phyloP scores from a whole-genome alignment of 2,888 invertebrate genomes.

The Notocelia uddmanniana region DNA sequence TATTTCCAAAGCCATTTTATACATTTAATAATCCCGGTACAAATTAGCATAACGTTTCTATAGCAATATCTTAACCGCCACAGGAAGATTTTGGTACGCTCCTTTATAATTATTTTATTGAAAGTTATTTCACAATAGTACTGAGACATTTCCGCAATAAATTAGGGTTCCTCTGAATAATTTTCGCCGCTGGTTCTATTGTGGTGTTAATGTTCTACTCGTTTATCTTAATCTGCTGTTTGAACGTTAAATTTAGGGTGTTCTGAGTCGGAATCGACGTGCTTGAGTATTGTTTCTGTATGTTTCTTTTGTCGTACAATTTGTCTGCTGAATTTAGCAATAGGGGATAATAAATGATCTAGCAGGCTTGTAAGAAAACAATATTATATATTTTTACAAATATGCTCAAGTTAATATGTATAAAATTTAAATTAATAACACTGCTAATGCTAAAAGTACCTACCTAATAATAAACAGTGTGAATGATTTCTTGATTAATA shows the following conservation, averaged over 20 bases:
- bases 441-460: too few species aligned
- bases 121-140: conserved; percentile 57
- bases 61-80: neutral
- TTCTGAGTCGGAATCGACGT: conserved; percentile 20
- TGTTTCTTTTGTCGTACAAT: conserved; percentile 3
- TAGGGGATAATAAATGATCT: neutral
- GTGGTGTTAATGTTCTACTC: conserved; percentile 56
- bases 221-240: conserved; percentile 54
- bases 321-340: neutral
- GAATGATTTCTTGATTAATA: too few species aligned
- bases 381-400: too few species aligned
- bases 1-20: conserved; percentile 6
- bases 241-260: conserved; percentile 34
- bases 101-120: conserved; percentile 46
- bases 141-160: conserved; percentile 62
- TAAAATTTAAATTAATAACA: too few species aligned
- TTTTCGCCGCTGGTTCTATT: conserved; percentile 61
- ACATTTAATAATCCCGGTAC: conserved; percentile 6
- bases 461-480: too few species aligned
- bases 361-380: too few species aligned
- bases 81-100: conserved; percentile 14
- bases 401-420: too few species aligned
- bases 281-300: conserved; percentile 12
- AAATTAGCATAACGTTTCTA: conserved; percentile 21
- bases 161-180: conserved; percentile 60